These are phyloP conservation scores for Bradypus variegatus DNA, from an alignment of 2,797 vertebrate species.

Conservation along the genomic window DNA sequence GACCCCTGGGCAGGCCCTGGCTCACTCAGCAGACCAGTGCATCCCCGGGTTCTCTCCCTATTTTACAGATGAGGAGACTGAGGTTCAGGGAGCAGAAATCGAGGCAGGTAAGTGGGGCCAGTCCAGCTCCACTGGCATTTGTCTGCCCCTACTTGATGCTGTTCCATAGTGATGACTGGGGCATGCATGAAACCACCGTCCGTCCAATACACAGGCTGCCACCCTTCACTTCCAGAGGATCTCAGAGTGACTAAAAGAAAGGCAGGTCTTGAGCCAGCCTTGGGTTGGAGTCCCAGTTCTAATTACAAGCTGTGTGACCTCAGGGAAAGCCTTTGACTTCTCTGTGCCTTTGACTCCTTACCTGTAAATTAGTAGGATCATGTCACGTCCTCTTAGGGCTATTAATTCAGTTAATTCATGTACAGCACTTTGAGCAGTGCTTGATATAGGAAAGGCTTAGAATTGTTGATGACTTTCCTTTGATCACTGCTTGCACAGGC, in stretches of 20 bases:
- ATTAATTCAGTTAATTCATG: background rate
- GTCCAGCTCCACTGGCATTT: background rate
- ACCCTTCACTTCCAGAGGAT: background rate
- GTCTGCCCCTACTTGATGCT: background rate
- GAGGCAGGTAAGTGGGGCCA: fast-evolving
- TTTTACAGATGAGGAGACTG: background rate
- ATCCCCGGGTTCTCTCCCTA: fast-evolving
- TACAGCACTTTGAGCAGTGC: fast-evolving
- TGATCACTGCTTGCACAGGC: background rate
- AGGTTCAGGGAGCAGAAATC: fast-evolving
- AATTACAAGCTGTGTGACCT: background rate
- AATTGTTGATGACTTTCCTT: background rate
- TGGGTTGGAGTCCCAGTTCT: background rate
- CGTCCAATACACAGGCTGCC: background rate
- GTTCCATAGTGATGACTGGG: background rate
- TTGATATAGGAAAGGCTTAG: background rate
- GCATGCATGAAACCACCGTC: background rate
- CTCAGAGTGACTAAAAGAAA: background rate
- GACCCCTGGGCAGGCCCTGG: background rate
- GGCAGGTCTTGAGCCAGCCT: background rate
- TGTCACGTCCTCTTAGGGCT: background rate
- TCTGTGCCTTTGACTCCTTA: background rate
- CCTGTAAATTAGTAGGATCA: background rate
- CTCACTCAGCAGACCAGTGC: fast-evolving
- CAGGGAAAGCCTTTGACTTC: background rate